A percentile compares a stretch with the other conserved stretches of the same genome.
These are phyloP conservation scores for Hesperia comma DNA, from an alignment of 2,888 invertebrate genomes.

Conservation along the genomic window DNA sequence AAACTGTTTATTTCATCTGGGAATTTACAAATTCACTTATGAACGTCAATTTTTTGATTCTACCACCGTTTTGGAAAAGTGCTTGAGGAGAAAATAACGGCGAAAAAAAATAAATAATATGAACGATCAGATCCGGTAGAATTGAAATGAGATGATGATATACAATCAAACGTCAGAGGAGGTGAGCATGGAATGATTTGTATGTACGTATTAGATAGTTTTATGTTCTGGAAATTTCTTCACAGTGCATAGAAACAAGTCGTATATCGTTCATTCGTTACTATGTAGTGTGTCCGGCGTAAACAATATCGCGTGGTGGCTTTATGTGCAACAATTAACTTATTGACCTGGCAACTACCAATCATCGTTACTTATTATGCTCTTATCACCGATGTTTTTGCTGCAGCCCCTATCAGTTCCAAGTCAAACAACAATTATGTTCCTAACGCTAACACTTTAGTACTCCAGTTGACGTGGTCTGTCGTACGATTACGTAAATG, in stretches of 20 bases:
- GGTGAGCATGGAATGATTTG: no score
- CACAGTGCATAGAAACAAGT: constrained; percentile 18
- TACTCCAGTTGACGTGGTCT: constrained; percentile 33
- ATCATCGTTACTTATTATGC: constrained; percentile 52
- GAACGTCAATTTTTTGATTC: no score
- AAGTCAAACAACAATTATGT: constrained; percentile 36
- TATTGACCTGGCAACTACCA: constrained; percentile 68
- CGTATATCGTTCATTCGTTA: constrained; percentile 39
- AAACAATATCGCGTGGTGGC: constrained; percentile 29
- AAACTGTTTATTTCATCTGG: no score
- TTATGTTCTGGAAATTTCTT: constrained; percentile 29
- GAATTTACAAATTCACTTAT: no score
- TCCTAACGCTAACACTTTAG: constrained; percentile 36
- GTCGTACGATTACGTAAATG: constrained; percentile 40
- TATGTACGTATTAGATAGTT: no score
- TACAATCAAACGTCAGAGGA: no score
- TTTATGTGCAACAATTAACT: constrained; percentile 61
- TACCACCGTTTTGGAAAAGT: no score
- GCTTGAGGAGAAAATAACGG: no score
- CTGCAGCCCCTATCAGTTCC: constrained; percentile 52
- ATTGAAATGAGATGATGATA: no score
- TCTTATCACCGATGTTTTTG: constrained; percentile 58
- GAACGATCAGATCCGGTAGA: no score
- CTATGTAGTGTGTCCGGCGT: constrained; percentile 36
- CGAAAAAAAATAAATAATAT: no score